Percentiles rank a stretch among this genome's conserved stretches.
phyloP scores from a whole-genome alignment of 2,888 invertebrate species.

The Macaria liturata region DNA sequence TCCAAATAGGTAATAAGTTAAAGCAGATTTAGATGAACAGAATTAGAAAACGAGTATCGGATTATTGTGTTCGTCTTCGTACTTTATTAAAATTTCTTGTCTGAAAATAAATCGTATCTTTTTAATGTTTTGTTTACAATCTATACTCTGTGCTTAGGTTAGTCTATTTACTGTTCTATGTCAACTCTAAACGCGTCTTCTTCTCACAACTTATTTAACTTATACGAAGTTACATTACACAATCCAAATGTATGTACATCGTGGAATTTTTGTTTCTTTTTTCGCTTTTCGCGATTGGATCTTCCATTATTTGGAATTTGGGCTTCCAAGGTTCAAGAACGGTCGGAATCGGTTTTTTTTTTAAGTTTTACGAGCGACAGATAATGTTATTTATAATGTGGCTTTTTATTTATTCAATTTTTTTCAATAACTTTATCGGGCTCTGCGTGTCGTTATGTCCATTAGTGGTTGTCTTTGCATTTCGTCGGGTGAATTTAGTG shows the following conservation, averaged over 20 bases:
- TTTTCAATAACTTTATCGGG: constrained; percentile 72
- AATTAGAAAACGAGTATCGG: too few relatives aligned
- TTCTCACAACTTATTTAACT: constrained; percentile 19
- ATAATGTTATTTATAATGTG: constrained; percentile 65
- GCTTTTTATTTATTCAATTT: constrained; percentile 72
- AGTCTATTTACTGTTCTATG: too few relatives aligned
- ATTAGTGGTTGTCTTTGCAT: constrained; percentile 58
- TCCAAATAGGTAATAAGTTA: too few relatives aligned
- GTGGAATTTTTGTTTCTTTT: constrained; percentile 26
- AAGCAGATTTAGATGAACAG: too few relatives aligned
- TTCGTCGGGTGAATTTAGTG: constrained; percentile 7
- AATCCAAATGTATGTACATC: constrained; percentile 25
- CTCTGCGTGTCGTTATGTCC: constrained; percentile 61
- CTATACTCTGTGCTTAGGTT: too few relatives aligned
- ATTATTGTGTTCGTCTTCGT: too few relatives aligned
- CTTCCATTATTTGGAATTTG: constrained; percentile 42
- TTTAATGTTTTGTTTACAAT: too few relatives aligned
- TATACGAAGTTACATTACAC: constrained; percentile 16
- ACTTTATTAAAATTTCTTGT: too few relatives aligned
- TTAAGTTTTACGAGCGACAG: constrained; percentile 61
- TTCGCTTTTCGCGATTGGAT: constrained; percentile 39
- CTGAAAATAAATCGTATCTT: too few relatives aligned
- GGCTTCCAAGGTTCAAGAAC: constrained; percentile 41
- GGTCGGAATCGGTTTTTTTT: constrained; percentile 49
- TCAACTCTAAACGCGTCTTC: constrained; percentile 15